Percentiles rank a stretch among this genome's conserved stretches.
Conservation (phyloP, 2,888 invertebrate genomes). For the Deroplatys truncata region DNA sequence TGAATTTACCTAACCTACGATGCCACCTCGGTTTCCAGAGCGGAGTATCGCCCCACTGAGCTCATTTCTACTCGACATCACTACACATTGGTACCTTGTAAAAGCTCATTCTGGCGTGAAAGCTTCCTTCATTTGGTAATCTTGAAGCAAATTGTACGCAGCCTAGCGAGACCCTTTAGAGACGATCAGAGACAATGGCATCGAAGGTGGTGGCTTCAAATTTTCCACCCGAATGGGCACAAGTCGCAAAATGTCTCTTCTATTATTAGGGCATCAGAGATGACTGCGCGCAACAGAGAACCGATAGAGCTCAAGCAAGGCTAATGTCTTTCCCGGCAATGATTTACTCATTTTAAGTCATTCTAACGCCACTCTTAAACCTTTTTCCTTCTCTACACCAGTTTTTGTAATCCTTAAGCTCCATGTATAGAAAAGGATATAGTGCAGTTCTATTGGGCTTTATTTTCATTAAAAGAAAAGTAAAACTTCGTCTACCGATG, state of each 20-base stretch:
- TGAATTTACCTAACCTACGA: not conserved
- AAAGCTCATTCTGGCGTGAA: not conserved
- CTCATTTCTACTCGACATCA: not conserved
- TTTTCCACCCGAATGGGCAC: not conserved
- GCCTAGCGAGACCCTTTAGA: not conserved
- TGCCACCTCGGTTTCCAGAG: not conserved
- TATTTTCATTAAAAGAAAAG: no score
- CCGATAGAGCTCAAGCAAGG: not conserved
- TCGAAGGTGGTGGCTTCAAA: not conserved
- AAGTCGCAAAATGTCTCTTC: not conserved
- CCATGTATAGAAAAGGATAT: no score
- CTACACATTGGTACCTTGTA: not conserved
- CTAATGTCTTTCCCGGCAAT: not conserved
- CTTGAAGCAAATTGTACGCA: not conserved
- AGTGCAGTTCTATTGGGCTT: no score
- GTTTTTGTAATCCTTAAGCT: no score
- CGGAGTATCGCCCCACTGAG: not conserved
- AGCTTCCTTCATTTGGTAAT: not conserved
- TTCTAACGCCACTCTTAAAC: no score
- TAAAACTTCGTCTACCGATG: no score
- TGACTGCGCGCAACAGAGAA: not conserved
- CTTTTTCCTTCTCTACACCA: no score
- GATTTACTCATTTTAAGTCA: not conserved
- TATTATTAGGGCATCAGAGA: not conserved
- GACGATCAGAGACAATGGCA: not conserved